A percentile compares a stretch with the other conserved stretches of the same genome.
Conservation (phyloP, 2,888 invertebrate genomes). For the Limulus polyphemus region DNA sequence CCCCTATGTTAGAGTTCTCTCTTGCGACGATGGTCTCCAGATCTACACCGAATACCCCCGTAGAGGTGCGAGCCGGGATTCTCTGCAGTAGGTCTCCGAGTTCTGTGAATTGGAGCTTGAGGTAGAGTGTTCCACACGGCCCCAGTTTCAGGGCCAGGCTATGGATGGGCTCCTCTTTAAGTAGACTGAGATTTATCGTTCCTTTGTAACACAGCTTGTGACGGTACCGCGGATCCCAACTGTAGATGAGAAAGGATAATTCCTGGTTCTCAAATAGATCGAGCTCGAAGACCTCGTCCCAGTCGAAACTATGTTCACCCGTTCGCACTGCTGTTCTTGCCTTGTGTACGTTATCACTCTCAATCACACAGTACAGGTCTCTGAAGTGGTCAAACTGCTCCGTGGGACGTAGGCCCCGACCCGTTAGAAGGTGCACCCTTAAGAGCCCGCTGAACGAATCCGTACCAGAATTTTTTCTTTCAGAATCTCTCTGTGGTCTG, state of each 20-base stretch:
- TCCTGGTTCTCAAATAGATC: conserved; percentile 89
- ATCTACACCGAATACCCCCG: conserved; percentile 45
- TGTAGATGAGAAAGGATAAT: conserved; percentile 90
- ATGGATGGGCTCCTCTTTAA: conserved; percentile 29
- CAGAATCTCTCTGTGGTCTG: conserved; percentile 26
- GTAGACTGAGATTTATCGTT: conserved; percentile 47
- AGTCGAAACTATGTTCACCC: conserved; percentile 85
- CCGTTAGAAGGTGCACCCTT: conserved; percentile 78
- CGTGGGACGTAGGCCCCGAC: conserved; percentile 53
- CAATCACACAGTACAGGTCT: conserved; percentile 93
- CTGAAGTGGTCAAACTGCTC: conserved; percentile 37
- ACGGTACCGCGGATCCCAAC: conserved; percentile 97
- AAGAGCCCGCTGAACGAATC: conserved; percentile 68
- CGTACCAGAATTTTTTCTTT: conserved; percentile 28
- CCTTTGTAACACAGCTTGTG: conserved; percentile 86
- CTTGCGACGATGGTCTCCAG: conserved; percentile 47
- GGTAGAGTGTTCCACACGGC: conserved; percentile 78
- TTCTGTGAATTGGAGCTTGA: conserved; percentile 75
- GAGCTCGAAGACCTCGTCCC: conserved; percentile 98
- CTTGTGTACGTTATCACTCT: conserved; percentile 92
- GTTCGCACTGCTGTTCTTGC: conserved; percentile 91
- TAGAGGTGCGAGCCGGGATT: conserved; percentile 29
- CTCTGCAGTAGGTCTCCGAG: conserved; percentile 74
- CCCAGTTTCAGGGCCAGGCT: conserved; percentile 74
- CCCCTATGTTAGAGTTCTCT: conserved; percentile 52